Base-by-base conservation (phyloP, 2,797 vertebrate genomes). In the Tamandua tetradactyla region DNA sequence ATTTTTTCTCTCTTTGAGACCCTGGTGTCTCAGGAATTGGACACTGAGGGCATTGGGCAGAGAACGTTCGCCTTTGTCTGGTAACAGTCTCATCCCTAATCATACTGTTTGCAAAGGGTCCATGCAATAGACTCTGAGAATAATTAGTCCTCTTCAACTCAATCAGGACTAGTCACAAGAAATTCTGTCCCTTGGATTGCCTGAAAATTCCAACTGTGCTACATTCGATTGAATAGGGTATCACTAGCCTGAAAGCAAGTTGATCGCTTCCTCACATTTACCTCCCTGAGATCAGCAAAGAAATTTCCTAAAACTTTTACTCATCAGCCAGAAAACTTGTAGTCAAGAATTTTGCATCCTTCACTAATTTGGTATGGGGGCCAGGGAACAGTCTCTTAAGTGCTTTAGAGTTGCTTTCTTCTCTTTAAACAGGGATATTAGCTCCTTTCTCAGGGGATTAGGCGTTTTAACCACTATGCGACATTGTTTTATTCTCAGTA, bases 51-150 rank as follows among this genome's bases (percentile, higher is more conserved):
- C n/a, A n/a, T n/a, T n/a, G n/a, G n/a, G n/a, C n/a, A n/a, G n/a
- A n/a, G n/a, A n/a, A n/a, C n/a, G n/a, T n/a, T n/a, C n/a, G n/a
- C n/a, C n/a, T n/a, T n/a, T n/a, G n/a, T n/a, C n/a, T n/a, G n/a
- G n/a, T n/a, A n/a, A n/a, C n/a, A n/a, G n/a, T n/a, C n/a, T 82
- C 32, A 84, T 57, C 40, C 12, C 47, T 92, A 27, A 95, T 93
- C 40, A 57, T 47, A 32, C 11, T 15, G 49, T 87, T 93, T 87
- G 49, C 61, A 44, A 55, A 90, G 55, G 47, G 15, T 78, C 72
- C 20, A 4, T 5, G 13, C 49, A 14, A 14, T 1, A 47, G 35
- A 80, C 79, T 81, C 57, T 11, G 42, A 57, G 25, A 79, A 80
- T 59, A 64, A 55, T 57, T 18, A 37, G 27, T 72, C 20, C 2